phyloP scores from a whole-genome alignment of 2,113 vertebrate species.

The Rhinichthys klamathensis region DNA sequence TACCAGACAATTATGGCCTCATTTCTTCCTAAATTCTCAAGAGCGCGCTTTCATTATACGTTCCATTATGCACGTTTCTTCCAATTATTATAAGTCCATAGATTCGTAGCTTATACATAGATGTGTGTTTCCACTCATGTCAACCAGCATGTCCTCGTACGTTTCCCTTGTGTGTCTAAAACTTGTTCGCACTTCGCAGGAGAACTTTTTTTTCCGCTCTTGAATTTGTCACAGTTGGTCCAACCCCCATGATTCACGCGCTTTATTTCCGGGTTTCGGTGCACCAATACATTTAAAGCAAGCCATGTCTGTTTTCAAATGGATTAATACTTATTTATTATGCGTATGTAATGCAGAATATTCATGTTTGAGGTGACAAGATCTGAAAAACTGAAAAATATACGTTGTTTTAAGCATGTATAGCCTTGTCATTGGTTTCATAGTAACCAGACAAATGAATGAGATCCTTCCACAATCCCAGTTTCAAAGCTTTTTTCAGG shows the following conservation, averaged over 20 bases:
- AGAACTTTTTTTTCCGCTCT: conserved; percentile 31
- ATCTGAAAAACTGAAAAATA: not conserved
- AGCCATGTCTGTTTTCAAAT: not conserved
- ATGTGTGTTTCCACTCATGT: not conserved
- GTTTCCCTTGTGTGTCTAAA: conserved; percentile 29
- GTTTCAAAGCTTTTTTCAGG: not conserved
- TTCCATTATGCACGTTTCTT: not conserved
- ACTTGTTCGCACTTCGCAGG: conserved; percentile 7
- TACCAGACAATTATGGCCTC: conserved; percentile 9
- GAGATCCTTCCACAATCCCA: not conserved
- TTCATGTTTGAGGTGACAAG: not conserved
- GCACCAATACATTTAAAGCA: not conserved
- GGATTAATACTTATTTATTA: not conserved
- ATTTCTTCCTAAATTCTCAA: not conserved
- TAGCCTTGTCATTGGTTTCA: not conserved
- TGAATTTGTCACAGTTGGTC: conserved; percentile 30
- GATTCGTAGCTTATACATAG: not conserved
- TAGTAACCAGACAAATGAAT: not conserved
- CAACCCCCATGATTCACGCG: conserved; percentile 27
- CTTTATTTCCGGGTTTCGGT: conserved; percentile 71
- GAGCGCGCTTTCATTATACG: not conserved
- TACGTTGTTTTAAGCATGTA: not conserved
- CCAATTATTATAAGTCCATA: not conserved
- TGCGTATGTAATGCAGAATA: not conserved
- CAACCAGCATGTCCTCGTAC: not conserved